A percentile compares a stretch with the other conserved stretches of the same genome.
These are phyloP conservation scores for Biston betularia DNA, from an alignment of 2,888 invertebrate species.

Conservation along the genomic window DNA sequence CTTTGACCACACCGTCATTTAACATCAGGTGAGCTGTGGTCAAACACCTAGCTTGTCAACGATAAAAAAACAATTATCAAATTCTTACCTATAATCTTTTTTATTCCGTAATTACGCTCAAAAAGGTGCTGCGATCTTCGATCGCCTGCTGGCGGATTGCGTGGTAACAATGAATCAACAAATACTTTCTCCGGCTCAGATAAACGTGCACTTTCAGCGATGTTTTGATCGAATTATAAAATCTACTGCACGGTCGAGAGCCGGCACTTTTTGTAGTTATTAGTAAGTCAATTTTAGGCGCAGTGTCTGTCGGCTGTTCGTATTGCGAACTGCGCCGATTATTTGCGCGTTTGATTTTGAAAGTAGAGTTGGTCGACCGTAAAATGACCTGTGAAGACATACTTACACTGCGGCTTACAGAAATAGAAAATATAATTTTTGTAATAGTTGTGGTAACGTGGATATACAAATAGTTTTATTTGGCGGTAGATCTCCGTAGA, in stretches of 20 bases:
- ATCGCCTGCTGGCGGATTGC: slow-evolving; percentile 19
- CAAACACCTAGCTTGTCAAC: too few species aligned
- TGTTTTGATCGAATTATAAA: slow-evolving; percentile 22
- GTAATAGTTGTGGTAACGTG: neutral
- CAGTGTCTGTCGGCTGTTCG: neutral
- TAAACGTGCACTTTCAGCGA: slow-evolving; percentile 22
- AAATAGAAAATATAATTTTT: neutral
- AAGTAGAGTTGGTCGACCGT: slow-evolving; percentile 4
- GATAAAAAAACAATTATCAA: too few species aligned
- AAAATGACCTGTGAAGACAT: slow-evolving; percentile 3
- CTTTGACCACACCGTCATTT: too few species aligned
- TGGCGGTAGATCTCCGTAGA: too few species aligned
- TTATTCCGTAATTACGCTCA: neutral
- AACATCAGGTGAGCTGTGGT: too few species aligned
- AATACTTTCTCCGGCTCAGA: slow-evolving; percentile 27
- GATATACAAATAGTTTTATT: too few species aligned
- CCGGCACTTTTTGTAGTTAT: slow-evolving; percentile 14
- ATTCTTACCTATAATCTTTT: neutral
- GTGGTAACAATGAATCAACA: slow-evolving; percentile 18
- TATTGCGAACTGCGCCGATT: neutral
- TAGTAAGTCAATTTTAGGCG: slow-evolving; percentile 14
- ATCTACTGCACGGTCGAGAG: slow-evolving; percentile 10
- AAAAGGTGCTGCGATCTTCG: neutral
- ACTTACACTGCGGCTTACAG: neutral
- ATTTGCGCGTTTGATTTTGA: neutral